Percentiles rank a stretch among this genome's conserved stretches.
Evolutionary conservation across 2,888 invertebrate species (phyloP).

Genomic region (Drosophila buzzatii): DNA sequence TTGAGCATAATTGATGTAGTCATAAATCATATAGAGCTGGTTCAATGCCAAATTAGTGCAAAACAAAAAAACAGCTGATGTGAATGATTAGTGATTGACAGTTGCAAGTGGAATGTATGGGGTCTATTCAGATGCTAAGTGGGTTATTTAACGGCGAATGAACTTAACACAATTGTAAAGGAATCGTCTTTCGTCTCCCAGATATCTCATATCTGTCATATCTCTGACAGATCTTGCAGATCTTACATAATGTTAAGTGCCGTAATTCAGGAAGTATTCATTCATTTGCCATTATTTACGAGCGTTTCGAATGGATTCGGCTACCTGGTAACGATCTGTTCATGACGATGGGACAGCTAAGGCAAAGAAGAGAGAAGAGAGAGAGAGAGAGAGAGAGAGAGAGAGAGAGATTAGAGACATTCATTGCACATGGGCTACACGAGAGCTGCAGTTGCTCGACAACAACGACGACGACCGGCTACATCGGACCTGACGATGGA

Average conservation of each 20-base stretch:
- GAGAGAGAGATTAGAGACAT: not conserved
- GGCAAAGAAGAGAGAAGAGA: not conserved
- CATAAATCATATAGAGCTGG: conserved; percentile 20
- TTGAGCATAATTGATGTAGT: conserved; percentile 2
- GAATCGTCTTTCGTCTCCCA: not conserved
- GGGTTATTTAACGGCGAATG: conserved; percentile 22
- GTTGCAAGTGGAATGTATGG: conserved; percentile 42
- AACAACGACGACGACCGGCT: conserved; percentile 64
- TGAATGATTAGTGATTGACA: conserved; percentile 48
- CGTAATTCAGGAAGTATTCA: conserved; percentile 77
- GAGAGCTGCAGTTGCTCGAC: conserved; percentile 66
- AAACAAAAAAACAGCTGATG: conserved; percentile 4
- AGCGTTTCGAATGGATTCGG: conserved; percentile 23
- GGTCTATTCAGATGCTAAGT: conserved; percentile 2
- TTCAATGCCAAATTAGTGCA: conserved; percentile 35
- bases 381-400: conserved; percentile 6
- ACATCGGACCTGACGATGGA: conserved; percentile 68
- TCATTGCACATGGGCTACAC: conserved; percentile 53
- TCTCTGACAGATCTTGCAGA: conserved; percentile 24
- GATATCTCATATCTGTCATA: conserved; percentile 28
- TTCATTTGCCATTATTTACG: conserved; percentile 64
- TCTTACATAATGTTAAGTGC: conserved; percentile 47
- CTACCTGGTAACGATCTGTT: conserved; percentile 41
- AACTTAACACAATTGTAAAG: conserved; percentile 2
- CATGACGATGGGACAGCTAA: not conserved